Percentiles rank a stretch among this genome's conserved stretches.
Evolutionary conservation across 2,797 vertebrate genomes (phyloP).

Genomic region (Ataeniobius toweri): DNA sequence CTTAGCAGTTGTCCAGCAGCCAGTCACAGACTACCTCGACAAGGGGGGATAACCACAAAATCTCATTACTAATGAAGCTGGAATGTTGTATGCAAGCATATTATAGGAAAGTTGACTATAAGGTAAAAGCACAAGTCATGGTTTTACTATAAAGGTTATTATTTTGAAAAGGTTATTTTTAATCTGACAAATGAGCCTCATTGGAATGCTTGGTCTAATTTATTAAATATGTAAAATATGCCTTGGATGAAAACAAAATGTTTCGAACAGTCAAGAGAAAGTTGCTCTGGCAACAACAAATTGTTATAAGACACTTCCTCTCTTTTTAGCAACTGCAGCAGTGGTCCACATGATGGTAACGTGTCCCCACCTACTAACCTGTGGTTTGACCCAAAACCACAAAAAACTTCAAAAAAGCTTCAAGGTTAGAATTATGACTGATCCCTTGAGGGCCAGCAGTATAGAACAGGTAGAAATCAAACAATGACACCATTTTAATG

Average conservation of each 20-base stretch:
- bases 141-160: too few species aligned
- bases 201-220: too few species aligned
- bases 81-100: too few species aligned
- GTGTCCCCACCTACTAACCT: constrained; percentile 24
- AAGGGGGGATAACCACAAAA: too few species aligned
- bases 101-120: too few species aligned
- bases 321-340: constrained; percentile 12
- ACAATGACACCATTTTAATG: constrained; percentile 51
- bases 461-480: constrained; percentile 40
- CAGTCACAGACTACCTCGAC: too few species aligned
- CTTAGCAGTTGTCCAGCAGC: too few species aligned
- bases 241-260: constrained; percentile 8
- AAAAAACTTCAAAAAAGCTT: constrained; percentile 19
- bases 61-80: too few species aligned
- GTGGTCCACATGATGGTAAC: constrained; percentile 13
- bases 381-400: constrained; percentile 21
- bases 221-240: too few species aligned
- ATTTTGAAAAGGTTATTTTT: too few species aligned
- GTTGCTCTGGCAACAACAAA: not conserved
- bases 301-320: not conserved
- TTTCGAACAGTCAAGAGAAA: constrained; percentile 3
- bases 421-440: constrained; percentile 47
- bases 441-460: constrained; percentile 20
- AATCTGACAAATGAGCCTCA: too few species aligned
- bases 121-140: too few species aligned